phyloP scores from a whole-genome alignment of 2,888 invertebrate species.

The Chrysodeixis includens region DNA sequence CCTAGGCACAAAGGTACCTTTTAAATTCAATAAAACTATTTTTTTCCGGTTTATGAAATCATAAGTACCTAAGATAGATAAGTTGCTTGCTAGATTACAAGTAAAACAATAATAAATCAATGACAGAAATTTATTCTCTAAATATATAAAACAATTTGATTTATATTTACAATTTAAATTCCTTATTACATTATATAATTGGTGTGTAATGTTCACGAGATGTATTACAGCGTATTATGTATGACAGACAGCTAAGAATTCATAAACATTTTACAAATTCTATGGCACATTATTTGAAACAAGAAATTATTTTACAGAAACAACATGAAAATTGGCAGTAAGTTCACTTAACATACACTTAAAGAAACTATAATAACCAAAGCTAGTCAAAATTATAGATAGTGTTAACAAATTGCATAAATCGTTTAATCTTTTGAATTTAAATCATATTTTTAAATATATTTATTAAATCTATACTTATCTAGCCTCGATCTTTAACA shows the following conservation, averaged over 20 bases:
- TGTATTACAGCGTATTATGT: conserved; percentile 40
- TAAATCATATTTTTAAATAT: conserved; percentile 17
- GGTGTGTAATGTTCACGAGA: conserved; percentile 36
- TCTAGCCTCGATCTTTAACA: conserved; percentile 51
- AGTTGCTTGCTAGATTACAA: conserved; percentile 9
- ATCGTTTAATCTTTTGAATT: conserved; percentile 18
- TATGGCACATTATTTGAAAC: conserved; percentile 77
- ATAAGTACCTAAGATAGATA: background rate
- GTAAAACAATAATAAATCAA: conserved; percentile 55
- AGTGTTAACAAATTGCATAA: conserved; percentile 36
- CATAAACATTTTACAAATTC: conserved; percentile 54
- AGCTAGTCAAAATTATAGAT: conserved; percentile 30
- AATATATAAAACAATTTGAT: conserved; percentile 84
- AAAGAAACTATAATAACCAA: conserved; percentile 32
- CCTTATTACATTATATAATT: conserved; percentile 32
- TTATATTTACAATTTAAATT: conserved; percentile 70
- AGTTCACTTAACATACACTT: conserved; percentile 33
- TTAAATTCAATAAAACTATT: no score
- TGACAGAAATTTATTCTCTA: conserved; percentile 83
- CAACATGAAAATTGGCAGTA: conserved; percentile 54
- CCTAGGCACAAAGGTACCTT: no score
- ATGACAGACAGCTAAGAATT: conserved; percentile 46
- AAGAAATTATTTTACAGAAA: conserved; percentile 37
- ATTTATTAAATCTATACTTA: conserved; percentile 38
- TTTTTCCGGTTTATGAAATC: no score